These are phyloP conservation scores for Stratiomys singularior DNA, from an alignment of 2,888 invertebrate genomes.

Conservation along the genomic window DNA sequence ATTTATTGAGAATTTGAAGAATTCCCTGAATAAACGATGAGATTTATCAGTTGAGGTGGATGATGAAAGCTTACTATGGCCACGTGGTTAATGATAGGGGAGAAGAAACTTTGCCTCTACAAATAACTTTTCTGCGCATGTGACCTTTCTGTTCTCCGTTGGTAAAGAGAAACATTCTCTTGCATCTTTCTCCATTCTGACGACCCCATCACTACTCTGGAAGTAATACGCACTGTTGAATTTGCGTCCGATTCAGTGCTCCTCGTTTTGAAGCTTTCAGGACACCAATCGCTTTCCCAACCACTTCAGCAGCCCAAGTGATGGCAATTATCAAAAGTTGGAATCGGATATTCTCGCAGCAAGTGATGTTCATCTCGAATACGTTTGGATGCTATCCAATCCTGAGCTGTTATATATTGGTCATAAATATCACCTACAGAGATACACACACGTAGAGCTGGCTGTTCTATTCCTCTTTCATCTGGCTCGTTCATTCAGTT, in stretches of 20 bases:
- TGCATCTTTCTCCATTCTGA: background rate
- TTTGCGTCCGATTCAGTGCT: background rate
- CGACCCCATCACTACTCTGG: background rate
- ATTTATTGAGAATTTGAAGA: background rate
- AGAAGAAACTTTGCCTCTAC: background rate
- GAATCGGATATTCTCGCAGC: background rate
- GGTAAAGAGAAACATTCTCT: slow-evolving; percentile 11
- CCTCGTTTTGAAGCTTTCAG: background rate
- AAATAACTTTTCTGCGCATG: slow-evolving; percentile 1
- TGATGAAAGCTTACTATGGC: background rate
- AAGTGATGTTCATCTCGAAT: slow-evolving; percentile 4
- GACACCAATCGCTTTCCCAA: background rate
- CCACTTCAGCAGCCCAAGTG: background rate
- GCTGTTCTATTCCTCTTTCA: no score
- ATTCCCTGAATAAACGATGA: background rate
- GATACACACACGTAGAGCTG: background rate
- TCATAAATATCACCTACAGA: slow-evolving; percentile 23
- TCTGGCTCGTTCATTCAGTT: background rate
- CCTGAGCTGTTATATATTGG: slow-evolving; percentile 7
- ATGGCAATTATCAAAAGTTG: slow-evolving; percentile 24
- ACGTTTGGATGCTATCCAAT: slow-evolving; percentile 38
- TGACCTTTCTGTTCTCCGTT: background rate
- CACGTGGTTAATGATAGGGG: slow-evolving; percentile 3
- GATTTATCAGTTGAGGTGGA: background rate
- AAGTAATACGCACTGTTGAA: slow-evolving; percentile 19